Evolutionary conservation across 1,140 invertebrate species (phyloP).

Genomic region (Drosophila sproati): DNA sequence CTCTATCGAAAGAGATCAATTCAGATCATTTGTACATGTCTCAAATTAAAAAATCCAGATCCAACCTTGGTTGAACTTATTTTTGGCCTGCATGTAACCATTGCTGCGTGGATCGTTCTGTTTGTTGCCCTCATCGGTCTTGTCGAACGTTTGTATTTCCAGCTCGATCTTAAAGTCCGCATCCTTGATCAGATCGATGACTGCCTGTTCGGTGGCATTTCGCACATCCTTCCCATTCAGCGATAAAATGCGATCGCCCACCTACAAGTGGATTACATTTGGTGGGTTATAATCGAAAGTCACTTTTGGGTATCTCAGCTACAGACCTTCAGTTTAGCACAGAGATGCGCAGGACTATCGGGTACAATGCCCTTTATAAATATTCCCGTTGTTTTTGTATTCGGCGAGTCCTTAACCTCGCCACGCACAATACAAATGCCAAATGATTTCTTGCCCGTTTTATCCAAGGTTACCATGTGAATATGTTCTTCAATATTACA

Average conservation of each 20-base stretch:
- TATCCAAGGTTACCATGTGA: slow-evolving; percentile 79
- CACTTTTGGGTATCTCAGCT: not conserved
- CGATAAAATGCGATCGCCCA: slow-evolving; percentile 95
- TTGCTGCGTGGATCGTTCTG: slow-evolving; percentile 63
- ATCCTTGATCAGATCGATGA: slow-evolving; percentile 97
- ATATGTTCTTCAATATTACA: slow-evolving; percentile 53
- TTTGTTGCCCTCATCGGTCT: slow-evolving; percentile 60
- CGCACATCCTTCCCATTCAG: slow-evolving; percentile 97
- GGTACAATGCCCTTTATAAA: slow-evolving; percentile 99
- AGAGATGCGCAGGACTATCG: slow-evolving; percentile 96
- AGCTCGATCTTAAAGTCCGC: slow-evolving; percentile 95
- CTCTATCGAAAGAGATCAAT: slow-evolving; percentile 12
- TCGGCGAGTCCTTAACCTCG: slow-evolving; percentile 87
- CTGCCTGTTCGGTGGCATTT: slow-evolving; percentile 95
- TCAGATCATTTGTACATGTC: not conserved
- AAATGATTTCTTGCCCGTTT: slow-evolving; percentile 86
- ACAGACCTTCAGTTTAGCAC: slow-evolving; percentile 93
- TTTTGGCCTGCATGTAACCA: slow-evolving; percentile 76
- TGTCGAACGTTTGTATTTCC: slow-evolving; percentile 94
- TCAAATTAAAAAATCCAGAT: not conserved
- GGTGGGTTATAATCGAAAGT: not conserved
- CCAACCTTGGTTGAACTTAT: slow-evolving; percentile 70
- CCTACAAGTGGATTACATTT: slow-evolving; percentile 86
- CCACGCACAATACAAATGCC: slow-evolving; percentile 99
- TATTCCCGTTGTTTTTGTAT: slow-evolving; percentile 92